Base-by-base conservation (phyloP, 2,888 invertebrate genomes). In the Yponomeuta plumbellus region DNA sequence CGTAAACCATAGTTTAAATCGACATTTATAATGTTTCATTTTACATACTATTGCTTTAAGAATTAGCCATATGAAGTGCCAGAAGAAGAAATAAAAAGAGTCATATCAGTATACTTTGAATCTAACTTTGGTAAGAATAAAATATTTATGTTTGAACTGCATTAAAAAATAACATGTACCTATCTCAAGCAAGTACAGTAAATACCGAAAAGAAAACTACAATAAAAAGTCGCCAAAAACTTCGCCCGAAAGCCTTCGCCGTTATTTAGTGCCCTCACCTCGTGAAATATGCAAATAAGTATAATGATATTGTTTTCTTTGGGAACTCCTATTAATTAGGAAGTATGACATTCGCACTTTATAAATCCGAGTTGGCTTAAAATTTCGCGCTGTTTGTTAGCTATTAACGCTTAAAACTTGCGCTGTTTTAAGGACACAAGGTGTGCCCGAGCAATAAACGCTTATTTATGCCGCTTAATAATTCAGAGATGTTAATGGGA, bases 231-330 rank as follows among this genome's bases (percentile, higher is more conserved):
- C 44, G 44, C 44, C 17, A 52, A 52, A 13, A 52, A 52, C 17
- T 52, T 52, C 44, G 17, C 44, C 17, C 13, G 17, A 17, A 52
- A 52, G 84, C 83, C 84, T 83, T 83, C 80, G 78, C 76, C 75
- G 76, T 79, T 81, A 80, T 80, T 81, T 75, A 75, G 72, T 71
- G 71, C 68, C 70, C 63, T 52, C 44, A 67, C 74, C 66, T 73
- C 74, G 76, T 68, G 78, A 75, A 80, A 80, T 86, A 87, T 88
- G 88, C 85, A 84, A 88, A 88, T 88, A 89, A 87, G 44, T 52
- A 52, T 52, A 89, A 87, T 90, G 86, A 87, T 90, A 91, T 89
- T 89, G 90, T 91, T 89, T 90, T 90, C 89, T 90, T 91, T 83
- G 83, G 79, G 83, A 91, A 90, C 81, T 88, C 82, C 90, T 86